A percentile compares a stretch with the other conserved stretches of the same genome.
Evolutionary conservation across 2,797 vertebrate species (phyloP).

Genomic region (Muscicapa comitata): DNA sequence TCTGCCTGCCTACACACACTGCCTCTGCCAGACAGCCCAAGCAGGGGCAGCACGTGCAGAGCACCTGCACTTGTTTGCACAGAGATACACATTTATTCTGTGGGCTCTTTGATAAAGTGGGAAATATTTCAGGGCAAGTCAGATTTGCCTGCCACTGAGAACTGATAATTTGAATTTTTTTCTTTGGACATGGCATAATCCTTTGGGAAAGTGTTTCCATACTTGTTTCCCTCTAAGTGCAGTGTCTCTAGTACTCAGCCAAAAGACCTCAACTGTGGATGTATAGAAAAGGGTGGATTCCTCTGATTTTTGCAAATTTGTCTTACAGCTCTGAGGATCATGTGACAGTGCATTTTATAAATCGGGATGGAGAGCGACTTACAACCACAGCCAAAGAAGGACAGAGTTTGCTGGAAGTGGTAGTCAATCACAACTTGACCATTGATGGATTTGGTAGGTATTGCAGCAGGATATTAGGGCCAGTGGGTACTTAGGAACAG

Average conservation of each 20-base stretch:
- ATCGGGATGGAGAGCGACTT: constrained; percentile 71
- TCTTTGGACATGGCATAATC: neutral
- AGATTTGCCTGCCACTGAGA: neutral
- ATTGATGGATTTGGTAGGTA: constrained; percentile 80
- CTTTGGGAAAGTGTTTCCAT: neutral
- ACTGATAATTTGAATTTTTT: neutral
- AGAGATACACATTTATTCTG: neutral
- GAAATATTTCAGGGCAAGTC: neutral
- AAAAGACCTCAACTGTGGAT: neutral
- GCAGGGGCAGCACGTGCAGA: neutral
- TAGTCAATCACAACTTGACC: constrained; percentile 76
- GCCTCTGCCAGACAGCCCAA: neutral
- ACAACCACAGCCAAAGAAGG: constrained; percentile 72
- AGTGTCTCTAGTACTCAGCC: neutral
- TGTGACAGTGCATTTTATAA: constrained; percentile 75
- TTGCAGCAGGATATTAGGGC: neutral
- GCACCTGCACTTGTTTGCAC: neutral
- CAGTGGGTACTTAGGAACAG: neutral
- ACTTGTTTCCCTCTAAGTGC: neutral
- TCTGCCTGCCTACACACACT: neutral
- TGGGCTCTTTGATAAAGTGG: neutral
- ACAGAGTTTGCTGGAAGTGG: constrained; percentile 76
- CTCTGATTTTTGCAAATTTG: neutral
- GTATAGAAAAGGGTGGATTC: neutral
- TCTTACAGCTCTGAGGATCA: constrained; percentile 51